phyloP scores from a whole-genome alignment of 64 coral and sea anemone genomes.

The Catalaphyllia jardinei region DNA sequence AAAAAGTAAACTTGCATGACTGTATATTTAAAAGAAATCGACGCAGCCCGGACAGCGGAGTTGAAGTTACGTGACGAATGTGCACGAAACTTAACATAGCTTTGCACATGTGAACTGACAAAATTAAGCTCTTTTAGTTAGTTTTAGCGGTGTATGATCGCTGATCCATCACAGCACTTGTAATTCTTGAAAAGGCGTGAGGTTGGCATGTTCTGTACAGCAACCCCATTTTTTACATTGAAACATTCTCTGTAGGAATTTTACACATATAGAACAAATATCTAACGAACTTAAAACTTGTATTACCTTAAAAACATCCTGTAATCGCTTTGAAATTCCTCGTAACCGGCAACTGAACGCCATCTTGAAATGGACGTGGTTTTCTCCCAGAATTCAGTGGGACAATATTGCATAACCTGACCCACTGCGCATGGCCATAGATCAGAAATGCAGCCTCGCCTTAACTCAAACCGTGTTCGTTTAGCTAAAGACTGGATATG shows the following conservation, averaged over 20 bases:
- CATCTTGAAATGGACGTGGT: slow-evolving; percentile 81
- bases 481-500: not conserved
- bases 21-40: no score
- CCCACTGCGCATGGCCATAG: not conserved
- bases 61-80: no score
- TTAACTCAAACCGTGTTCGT: not conserved
- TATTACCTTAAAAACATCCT: slow-evolving; percentile 81
- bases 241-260: not conserved
- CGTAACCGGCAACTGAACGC: slow-evolving; percentile 78
- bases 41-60: no score
- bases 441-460: not conserved
- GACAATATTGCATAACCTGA: slow-evolving; percentile 14
- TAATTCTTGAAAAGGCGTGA: no score
- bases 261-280: not conserved
- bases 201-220: not conserved
- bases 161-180: no score
- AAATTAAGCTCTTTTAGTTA: no score
- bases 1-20: no score
- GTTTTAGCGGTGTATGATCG: no score
- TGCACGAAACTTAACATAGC: no score
- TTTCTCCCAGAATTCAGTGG: slow-evolving; percentile 57
- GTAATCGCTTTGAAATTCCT: slow-evolving; percentile 74
- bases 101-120: no score
- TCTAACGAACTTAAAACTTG: not conserved
- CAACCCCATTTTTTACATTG: not conserved